Conservation (phyloP, 2,113 vertebrate genomes). For the Bambusicola thoracicus region DNA sequence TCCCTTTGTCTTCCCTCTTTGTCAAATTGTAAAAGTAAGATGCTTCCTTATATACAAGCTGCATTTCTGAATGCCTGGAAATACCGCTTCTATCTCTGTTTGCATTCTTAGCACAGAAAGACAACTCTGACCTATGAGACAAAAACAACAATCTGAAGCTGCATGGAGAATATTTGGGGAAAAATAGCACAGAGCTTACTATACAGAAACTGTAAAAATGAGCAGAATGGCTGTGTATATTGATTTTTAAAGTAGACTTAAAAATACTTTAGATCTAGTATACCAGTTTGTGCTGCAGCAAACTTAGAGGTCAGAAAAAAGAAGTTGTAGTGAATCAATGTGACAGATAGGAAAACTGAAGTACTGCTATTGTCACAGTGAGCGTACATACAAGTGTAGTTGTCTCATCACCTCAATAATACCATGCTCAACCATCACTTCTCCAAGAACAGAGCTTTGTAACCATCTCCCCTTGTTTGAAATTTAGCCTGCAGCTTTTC, state of each 20-base stretch:
- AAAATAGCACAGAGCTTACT: neutral
- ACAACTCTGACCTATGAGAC: neutral
- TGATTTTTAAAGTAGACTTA: neutral
- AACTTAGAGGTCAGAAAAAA: neutral
- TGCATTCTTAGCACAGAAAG: neutral
- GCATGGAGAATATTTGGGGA: neutral
- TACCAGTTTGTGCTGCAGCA: neutral
- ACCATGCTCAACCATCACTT: neutral
- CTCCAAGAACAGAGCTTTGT: neutral
- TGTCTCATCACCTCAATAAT: neutral
- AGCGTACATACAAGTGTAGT: neutral
- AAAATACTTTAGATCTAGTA: neutral
- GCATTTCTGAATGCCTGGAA: neutral
- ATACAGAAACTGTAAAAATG: neutral
- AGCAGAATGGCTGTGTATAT: neutral
- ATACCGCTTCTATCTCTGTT: neutral
- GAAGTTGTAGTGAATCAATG: neutral
- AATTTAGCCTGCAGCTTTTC: neutral
- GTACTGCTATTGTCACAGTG: neutral
- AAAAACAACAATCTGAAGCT: neutral
- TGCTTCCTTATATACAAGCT: neutral
- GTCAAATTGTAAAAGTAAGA: neutral
- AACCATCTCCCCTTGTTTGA: neutral
- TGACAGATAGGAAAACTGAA: neutral
- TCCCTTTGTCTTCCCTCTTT: neutral